Evolutionary conservation across 1,140 invertebrate genomes (phyloP), one percentile per base, ranked within the genome.

Genomic region (Sminthurinus signatus): DNA sequence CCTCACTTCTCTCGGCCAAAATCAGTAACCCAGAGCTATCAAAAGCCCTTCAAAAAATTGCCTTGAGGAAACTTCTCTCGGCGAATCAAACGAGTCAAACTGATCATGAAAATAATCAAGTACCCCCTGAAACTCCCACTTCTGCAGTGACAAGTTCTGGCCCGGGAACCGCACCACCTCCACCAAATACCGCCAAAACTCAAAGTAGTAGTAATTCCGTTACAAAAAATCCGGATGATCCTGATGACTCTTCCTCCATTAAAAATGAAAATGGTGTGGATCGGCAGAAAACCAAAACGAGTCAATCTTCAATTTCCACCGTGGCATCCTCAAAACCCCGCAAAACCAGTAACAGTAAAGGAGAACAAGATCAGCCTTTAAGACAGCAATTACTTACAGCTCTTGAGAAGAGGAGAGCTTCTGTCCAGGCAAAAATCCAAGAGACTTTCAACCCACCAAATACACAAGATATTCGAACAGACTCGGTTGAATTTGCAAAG

Each of bases 401-500:
- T 8, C 42, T 62, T 42, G 36, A 62, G 36, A 23, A 29, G 21
- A 12, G 50, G 31, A 32, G 54, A 28, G 27, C 12, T 10, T 52
- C 14, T 10, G 50, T 52, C 23, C 3, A 19, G 23, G 23, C 19
- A 28, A 25, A 52, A 42, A 4, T 56, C 8, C 2, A n/a, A 23
- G 19, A n/a, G 15, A 32, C 36, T 3, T 42, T 54, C 25, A 19
- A 10, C 2, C 25, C 39, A 27, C 51, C 54, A 14, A n/a, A 28
- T 14, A 17, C 14, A 5, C 19, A 23, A 19, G 12, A 56, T 1
- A 57, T 46, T 15, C 27, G 36, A 8, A 25, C 28, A 2, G n/a
- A 63, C 2, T 56, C 51, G 5, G n/a, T 63, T 10, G 62, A 63
- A 55, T 56, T 42, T 51, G 25, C 36, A 15, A 32, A 43, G 28